phyloP scores from a whole-genome alignment of 2,113 vertebrate genomes.

The Scomber scombrus region DNA sequence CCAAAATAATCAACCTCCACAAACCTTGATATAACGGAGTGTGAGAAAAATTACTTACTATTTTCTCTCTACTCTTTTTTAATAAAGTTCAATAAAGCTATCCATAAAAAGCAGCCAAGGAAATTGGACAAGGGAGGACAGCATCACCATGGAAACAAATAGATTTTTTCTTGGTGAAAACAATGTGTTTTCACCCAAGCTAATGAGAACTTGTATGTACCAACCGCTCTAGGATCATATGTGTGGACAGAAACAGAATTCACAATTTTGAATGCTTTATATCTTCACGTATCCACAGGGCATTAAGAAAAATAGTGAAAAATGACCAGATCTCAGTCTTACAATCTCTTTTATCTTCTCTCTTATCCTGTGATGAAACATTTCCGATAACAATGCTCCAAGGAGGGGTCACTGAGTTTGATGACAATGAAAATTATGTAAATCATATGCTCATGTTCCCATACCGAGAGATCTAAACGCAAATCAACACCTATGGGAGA shows the following conservation, averaged over 20 bases:
- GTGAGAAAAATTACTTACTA: constrained; percentile 46
- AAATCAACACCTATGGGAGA: not conserved
- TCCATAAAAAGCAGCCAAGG: constrained; percentile 71
- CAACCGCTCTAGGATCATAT: constrained; percentile 49
- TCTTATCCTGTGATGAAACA: no score
- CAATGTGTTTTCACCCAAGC: constrained; percentile 64
- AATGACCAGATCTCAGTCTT: constrained; percentile 12
- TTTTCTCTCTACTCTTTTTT: constrained; percentile 39
- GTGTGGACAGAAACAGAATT: constrained; percentile 40
- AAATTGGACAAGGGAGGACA: constrained; percentile 67
- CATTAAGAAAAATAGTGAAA: constrained; percentile 25
- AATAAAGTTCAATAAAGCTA: constrained; percentile 71
- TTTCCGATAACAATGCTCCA: not conserved
- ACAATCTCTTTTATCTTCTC: no score
- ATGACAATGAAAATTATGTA: not conserved
- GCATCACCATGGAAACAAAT: constrained; percentile 78
- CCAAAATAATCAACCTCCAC: constrained; percentile 24
- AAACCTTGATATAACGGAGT: constrained; percentile 27
- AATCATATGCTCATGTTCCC: not conserved
- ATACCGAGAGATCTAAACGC: not conserved
- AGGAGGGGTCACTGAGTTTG: not conserved
- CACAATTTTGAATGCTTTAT: constrained; percentile 45
- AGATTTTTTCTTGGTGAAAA: constrained; percentile 75
- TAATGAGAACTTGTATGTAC: constrained; percentile 73
- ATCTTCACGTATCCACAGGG: constrained; percentile 29